These are phyloP conservation scores for Triplophysa dalaica DNA, from an alignment of 2,113 vertebrate genomes.

Conservation along the genomic window DNA sequence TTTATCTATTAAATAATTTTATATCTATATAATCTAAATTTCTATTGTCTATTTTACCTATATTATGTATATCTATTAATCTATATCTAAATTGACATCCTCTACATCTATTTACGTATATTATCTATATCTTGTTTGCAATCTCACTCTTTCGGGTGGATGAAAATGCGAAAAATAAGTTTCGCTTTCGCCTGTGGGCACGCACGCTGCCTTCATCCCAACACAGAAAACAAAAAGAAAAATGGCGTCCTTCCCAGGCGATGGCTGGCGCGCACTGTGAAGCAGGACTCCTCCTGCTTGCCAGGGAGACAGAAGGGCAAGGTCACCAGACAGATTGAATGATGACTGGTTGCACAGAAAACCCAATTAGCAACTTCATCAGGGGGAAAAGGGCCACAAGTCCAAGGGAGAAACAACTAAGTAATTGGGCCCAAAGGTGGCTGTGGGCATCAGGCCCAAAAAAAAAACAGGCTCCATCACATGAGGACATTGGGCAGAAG, in stretches of 20 bases:
- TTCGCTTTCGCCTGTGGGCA: constrained; percentile 67
- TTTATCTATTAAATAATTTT: no score
- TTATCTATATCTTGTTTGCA: constrained; percentile 39
- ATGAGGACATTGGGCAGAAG: constrained; percentile 51
- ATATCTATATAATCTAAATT: no score
- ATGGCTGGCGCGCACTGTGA: constrained; percentile 56
- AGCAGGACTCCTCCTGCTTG: constrained; percentile 56
- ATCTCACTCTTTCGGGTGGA: constrained; percentile 16
- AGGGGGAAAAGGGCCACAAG: constrained; percentile 59
- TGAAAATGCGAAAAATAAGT: constrained; percentile 63
- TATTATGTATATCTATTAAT: no score
- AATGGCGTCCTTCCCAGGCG: constrained; percentile 70
- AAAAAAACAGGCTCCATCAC: constrained; percentile 45
- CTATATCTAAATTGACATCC: no score
- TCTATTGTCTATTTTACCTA: no score
- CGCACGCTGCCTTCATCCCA: constrained; percentile 35
- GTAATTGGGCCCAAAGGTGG: constrained; percentile 81
- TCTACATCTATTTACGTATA: constrained; percentile 54
- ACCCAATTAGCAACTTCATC: constrained; percentile 76
- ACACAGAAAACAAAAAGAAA: constrained; percentile 60
- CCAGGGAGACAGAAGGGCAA: constrained; percentile 74
- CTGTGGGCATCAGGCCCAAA: constrained; percentile 72
- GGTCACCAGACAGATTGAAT: constrained; percentile 77
- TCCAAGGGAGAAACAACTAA: constrained; percentile 68
- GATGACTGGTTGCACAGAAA: constrained; percentile 64